Evolutionary conservation across 2,113 vertebrate genomes (phyloP), one percentile per base, ranked within the genome.

Genomic region (Thryonomys swinderianus): DNA sequence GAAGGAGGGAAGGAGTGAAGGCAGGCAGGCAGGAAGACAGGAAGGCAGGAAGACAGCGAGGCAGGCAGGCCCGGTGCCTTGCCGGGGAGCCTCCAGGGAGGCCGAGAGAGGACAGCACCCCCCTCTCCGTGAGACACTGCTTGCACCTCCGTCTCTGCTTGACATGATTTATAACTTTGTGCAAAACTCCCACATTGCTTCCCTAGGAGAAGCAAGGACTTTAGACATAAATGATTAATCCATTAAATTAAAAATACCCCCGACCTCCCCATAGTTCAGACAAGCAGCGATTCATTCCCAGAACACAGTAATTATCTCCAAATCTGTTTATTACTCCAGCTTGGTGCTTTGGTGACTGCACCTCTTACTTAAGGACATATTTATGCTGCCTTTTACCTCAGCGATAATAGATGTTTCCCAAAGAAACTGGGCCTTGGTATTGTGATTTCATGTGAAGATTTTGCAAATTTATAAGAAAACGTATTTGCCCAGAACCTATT

Each of bases 171-270:
- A 96, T 94, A 95, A 92, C 91, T 93, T 53, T 3, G 20, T n/a
- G 45, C 66, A 80, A 79, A 57, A 48, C 48, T 82, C 90, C 94
- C 21, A 13, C 67, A 88, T 51, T 88, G 85, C 82, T 94, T 95
- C 79, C 94, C 85, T 93, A 81, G 61, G 59, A 92, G 92, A 59
- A 82, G 94, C 71, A 57, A 85, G 96, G 94, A 69, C 62, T 91
- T 87, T 40, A 96, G 42, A 61, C 87, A 85, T 69, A 97, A 93
- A 94, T 98, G 93, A 98, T 97, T 90, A 94, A 98, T 97, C 93
- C 95, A 20, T 93, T 97, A 92, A 97, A 97, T 97, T 93, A 93
- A 95, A 96, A 92, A 87, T 71, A 67, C 71, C 73, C 73, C 90
- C 8, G 0, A 95, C 91, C 94, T 95, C 94, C 85, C 66, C 67